Conservation (phyloP, 2,888 invertebrate species). For the Folsomia manolachei region DNA sequence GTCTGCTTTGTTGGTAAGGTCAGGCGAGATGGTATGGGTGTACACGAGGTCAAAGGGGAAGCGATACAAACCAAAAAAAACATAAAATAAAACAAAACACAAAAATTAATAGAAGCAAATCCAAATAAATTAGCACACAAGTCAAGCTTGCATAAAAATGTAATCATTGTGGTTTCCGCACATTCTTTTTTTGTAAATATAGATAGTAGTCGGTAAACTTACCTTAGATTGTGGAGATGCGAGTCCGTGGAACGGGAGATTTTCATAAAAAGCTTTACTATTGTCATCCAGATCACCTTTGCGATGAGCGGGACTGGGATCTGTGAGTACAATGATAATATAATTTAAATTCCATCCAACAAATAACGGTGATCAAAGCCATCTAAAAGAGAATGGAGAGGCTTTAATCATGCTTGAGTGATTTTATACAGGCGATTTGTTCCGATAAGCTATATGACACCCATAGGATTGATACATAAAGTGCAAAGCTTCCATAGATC, state of each 20-base stretch:
- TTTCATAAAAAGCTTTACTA: slow-evolving; percentile 77
- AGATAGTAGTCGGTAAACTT: slow-evolving; percentile 50
- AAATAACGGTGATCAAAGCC: slow-evolving; percentile 5
- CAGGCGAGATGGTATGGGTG: slow-evolving; percentile 28
- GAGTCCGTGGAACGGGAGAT: slow-evolving; percentile 90
- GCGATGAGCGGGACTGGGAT: slow-evolving; percentile 51
- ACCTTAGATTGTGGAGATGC: slow-evolving; percentile 93
- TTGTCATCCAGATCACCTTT: slow-evolving; percentile 64
- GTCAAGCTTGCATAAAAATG: neutral
- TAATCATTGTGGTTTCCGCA: too few relatives aligned
- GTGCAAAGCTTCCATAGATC: neutral
- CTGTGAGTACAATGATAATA: slow-evolving; percentile 29
- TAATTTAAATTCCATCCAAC: slow-evolving; percentile 4
- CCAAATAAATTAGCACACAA: neutral
- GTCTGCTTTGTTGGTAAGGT: too few relatives aligned
- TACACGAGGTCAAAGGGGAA: slow-evolving; percentile 20
- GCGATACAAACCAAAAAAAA: slow-evolving; percentile 32
- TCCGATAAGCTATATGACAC: neutral
- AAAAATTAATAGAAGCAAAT: slow-evolving; percentile 17
- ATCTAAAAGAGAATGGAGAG: neutral
- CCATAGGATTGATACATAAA: neutral
- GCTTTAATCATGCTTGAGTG: neutral
- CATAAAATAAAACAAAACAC: slow-evolving; percentile 36
- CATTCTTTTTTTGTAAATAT: neutral
- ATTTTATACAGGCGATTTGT: neutral